phyloP scores from a whole-genome alignment of 35 echinoderm and acorn worm species.

The Nesometra sesokonis region DNA sequence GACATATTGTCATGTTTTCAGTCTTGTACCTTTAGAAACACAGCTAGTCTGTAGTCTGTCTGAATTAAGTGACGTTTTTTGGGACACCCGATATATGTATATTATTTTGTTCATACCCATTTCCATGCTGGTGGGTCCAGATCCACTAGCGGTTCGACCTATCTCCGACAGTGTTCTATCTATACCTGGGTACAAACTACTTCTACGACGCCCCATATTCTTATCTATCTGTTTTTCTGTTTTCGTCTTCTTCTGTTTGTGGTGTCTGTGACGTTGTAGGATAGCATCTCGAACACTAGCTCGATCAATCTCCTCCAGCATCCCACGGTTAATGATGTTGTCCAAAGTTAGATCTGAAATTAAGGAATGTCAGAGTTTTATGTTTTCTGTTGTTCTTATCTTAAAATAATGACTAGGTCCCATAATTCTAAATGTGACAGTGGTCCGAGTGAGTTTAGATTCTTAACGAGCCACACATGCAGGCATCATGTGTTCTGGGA shows the following conservation, averaged over 20 bases:
- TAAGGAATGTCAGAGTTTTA: too few species aligned
- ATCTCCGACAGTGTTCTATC: constrained; percentile 44
- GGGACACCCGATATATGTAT: too few species aligned
- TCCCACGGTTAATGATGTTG: constrained; percentile 42
- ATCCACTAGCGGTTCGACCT: constrained; percentile 37
- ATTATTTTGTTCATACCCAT: constrained; percentile 27
- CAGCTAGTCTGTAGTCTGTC: too few species aligned
- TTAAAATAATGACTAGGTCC: too few species aligned
- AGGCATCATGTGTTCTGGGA: too few species aligned
- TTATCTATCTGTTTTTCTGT: constrained; percentile 43
- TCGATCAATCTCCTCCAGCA: constrained; percentile 42
- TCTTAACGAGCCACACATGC: too few species aligned
- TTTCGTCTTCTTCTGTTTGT: constrained; percentile 76
- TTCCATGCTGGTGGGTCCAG: constrained; percentile 69
- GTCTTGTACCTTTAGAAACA: too few species aligned
- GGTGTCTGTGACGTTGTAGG: constrained; percentile 63
- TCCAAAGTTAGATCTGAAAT: constrained; percentile 30
- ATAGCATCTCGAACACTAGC: constrained; percentile 45
- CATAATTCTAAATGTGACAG: too few species aligned
- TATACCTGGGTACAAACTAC: constrained; percentile 82
- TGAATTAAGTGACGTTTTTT: too few species aligned
- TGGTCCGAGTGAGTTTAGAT: too few species aligned
- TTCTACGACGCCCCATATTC: constrained; percentile 48
- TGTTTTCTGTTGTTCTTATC: too few species aligned
- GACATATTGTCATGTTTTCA: too few species aligned